These are phyloP conservation scores for Venturia canescens DNA, from an alignment of 1,140 invertebrate species.

Conservation along the genomic window DNA sequence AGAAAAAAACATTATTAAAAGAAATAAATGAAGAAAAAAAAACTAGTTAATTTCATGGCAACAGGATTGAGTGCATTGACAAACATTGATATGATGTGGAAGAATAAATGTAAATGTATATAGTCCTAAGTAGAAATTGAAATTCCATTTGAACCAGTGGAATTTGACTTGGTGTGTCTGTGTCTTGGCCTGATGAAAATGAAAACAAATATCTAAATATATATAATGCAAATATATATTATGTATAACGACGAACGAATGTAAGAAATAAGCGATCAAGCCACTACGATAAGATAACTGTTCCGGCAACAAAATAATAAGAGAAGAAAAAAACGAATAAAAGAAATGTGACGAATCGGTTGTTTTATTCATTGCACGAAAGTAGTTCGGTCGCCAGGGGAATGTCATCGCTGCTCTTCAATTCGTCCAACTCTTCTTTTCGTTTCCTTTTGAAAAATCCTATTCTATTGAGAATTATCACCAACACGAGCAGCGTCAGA, in stretches of 20 bases:
- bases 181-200: background rate
- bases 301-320: too few relatives aligned
- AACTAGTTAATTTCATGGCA: background rate
- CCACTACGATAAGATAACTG: background rate
- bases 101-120: constrained; percentile 4
- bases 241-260: background rate
- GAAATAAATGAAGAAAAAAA: background rate
- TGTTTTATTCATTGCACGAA: background rate
- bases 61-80: background rate
- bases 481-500: constrained; percentile 64
- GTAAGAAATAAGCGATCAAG: background rate
- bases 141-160: background rate
- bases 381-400: background rate
- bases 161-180: background rate
- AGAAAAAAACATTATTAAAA: background rate
- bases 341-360: background rate
- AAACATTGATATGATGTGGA: background rate
- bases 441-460: constrained; percentile 67
- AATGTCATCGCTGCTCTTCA: constrained; percentile 44
- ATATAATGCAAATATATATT: background rate
- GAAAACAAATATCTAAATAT: background rate
- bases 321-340: background rate
- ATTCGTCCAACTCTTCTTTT: constrained; percentile 55
- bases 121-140: background rate
- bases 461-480: constrained; percentile 60